These are phyloP conservation scores for Drosophila erecta DNA, from an alignment of 1,140 invertebrate species.

Conservation along the genomic window DNA sequence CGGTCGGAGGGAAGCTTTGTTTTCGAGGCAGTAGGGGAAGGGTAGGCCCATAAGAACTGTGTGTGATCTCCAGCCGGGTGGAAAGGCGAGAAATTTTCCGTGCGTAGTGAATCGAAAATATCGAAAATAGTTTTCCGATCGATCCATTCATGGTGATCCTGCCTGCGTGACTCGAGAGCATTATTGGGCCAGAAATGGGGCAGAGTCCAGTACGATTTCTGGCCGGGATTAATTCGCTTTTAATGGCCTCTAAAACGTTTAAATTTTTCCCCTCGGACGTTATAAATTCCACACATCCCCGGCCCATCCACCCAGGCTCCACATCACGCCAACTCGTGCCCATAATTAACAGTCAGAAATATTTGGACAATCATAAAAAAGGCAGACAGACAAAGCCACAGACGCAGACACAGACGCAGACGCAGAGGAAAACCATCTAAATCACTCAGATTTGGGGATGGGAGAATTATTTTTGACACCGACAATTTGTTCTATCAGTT, in stretches of 20 bases:
- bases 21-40: constrained; percentile 10
- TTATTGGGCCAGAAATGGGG: constrained; percentile 50
- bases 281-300: constrained; percentile 46
- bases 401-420: background rate
- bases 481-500: constrained; percentile 75
- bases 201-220: background rate
- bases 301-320: constrained; percentile 3
- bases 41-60: constrained; percentile 2
- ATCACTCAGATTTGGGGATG: constrained; percentile 18
- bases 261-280: constrained; percentile 35
- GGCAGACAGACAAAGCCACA: constrained; percentile 5
- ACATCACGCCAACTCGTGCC: constrained; percentile 74
- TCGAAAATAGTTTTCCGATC: constrained; percentile 16
- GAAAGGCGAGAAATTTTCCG: constrained; percentile 21
- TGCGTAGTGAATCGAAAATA: constrained; percentile 24
- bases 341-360: constrained; percentile 77
- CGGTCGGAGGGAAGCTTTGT: constrained; percentile 7
- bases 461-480: constrained; percentile 63
- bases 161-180: constrained; percentile 71
- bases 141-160: constrained; percentile 21
- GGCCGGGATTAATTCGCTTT: constrained; percentile 59
- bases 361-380: constrained; percentile 74
- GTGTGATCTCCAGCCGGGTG: constrained; percentile 23
- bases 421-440: constrained; percentile 28
- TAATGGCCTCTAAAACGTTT: constrained; percentile 73